Evolutionary conservation across 2,888 invertebrate species (phyloP).

Genomic region (Drosophila phalerata): DNA sequence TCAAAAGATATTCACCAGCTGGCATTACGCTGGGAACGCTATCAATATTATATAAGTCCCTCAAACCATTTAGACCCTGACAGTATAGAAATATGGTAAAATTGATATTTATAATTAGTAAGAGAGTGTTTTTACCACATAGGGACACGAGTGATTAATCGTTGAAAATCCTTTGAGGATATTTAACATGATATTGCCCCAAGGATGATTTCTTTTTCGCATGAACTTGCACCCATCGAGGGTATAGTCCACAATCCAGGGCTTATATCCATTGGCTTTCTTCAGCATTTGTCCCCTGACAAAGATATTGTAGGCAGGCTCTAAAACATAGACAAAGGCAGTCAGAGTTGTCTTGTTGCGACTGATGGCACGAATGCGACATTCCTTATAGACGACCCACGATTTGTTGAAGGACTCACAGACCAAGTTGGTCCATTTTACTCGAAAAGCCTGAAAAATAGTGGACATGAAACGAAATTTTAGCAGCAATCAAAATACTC

Average conservation of each 20-base stretch:
- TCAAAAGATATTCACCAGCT: slow-evolving; percentile 26
- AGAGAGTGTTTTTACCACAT: slow-evolving; percentile 8
- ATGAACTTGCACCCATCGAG: slow-evolving; percentile 24
- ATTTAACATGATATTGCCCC: slow-evolving; percentile 13
- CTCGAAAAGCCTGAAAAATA: slow-evolving; percentile 1
- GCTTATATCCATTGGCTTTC: slow-evolving; percentile 40
- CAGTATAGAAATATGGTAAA: neutral
- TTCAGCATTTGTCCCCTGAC: slow-evolving; percentile 12
- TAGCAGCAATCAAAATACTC: neutral
- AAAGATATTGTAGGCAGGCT: slow-evolving; percentile 16
- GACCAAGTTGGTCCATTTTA: slow-evolving; percentile 35
- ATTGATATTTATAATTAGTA: neutral
- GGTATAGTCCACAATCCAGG: slow-evolving; percentile 21
- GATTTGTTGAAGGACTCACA: slow-evolving; percentile 39
- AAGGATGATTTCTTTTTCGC: slow-evolving; percentile 12
- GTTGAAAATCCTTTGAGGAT: slow-evolving; percentile 21
- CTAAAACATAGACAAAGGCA: neutral
- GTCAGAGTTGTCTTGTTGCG: slow-evolving; percentile 34
- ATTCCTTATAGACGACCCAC: slow-evolving; percentile 13
- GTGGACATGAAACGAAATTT: too few relatives aligned
- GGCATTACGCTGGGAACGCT: slow-evolving; percentile 5
- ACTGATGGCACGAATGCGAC: slow-evolving; percentile 24
- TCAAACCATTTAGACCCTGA: slow-evolving; percentile 20
- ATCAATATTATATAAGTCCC: slow-evolving; percentile 15
- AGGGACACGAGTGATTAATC: slow-evolving; percentile 39